phyloP scores from a whole-genome alignment of 2,888 invertebrate species.

The Augiades crinisus region DNA sequence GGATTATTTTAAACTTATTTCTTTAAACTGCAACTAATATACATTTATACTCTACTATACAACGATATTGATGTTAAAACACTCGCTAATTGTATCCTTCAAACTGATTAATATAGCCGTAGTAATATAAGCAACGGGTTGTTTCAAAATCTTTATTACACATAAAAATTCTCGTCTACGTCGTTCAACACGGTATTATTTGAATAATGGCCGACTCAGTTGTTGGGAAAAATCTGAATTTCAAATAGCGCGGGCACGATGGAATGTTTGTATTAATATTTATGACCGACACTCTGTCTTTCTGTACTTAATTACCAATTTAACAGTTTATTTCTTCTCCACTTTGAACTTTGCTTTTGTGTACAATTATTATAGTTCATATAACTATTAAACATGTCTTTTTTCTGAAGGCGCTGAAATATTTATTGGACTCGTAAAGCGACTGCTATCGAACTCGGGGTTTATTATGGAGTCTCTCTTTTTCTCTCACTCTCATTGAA shows the following conservation, averaged over 20 bases:
- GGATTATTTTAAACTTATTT: too few species aligned
- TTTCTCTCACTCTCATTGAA: too few species aligned
- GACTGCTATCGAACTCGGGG: too few species aligned
- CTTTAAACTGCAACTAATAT: too few species aligned
- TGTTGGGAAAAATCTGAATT: constrained; percentile 26
- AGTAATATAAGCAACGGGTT: not conserved
- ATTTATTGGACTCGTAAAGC: too few species aligned
- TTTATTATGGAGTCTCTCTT: too few species aligned
- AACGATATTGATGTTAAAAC: too few species aligned
- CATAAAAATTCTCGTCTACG: constrained; percentile 13
- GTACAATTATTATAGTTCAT: not conserved
- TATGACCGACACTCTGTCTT: constrained; percentile 15
- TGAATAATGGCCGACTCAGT: constrained; percentile 24
- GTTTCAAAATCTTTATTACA: not conserved
- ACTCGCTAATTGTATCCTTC: too few species aligned
- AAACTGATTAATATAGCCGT: too few species aligned
- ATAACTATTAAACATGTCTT: too few species aligned
- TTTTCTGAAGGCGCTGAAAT: too few species aligned
- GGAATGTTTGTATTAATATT: constrained; percentile 22
- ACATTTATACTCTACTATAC: too few species aligned
- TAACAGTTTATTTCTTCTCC: constrained; percentile 13
- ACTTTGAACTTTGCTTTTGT: not conserved
- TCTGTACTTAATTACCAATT: constrained; percentile 21
- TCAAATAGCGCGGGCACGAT: constrained; percentile 18
- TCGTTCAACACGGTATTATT: constrained; percentile 17